phyloP scores from a whole-genome alignment of 2,888 invertebrate species.

The Pachydiplax longipennis region DNA sequence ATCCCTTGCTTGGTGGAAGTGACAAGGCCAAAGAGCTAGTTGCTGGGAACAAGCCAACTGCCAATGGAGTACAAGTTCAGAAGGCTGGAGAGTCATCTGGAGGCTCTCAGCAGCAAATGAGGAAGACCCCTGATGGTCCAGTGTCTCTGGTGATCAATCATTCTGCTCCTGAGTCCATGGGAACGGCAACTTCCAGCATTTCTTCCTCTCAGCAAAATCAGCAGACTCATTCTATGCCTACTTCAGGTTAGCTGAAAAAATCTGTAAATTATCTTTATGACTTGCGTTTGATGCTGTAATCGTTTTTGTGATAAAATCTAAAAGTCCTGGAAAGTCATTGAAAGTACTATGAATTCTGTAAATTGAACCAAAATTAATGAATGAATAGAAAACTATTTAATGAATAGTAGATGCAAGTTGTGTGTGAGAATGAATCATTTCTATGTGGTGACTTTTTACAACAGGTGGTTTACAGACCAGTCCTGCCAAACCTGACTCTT shows the following conservation, averaged over 20 bases:
- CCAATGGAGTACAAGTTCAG: constrained; percentile 19
- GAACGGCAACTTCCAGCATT: background rate
- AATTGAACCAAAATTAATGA: too few relatives aligned
- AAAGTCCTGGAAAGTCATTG: too few relatives aligned
- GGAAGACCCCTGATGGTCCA: constrained; percentile 15
- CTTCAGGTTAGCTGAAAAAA: background rate
- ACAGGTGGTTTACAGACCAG: background rate
- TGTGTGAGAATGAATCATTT: background rate
- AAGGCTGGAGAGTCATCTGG: constrained; percentile 13
- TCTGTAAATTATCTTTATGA: too few relatives aligned
- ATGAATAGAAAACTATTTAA: too few relatives aligned
- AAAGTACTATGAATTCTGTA: too few relatives aligned
- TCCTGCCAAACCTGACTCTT: constrained; percentile 6
- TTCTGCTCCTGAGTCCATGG: background rate
- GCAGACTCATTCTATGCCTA: background rate
- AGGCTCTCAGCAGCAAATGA: background rate
- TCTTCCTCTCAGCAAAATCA: background rate
- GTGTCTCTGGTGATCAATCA: constrained; percentile 18
- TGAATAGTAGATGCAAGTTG: too few relatives aligned
- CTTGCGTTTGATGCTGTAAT: too few relatives aligned
- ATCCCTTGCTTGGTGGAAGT: background rate
- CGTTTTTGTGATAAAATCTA: too few relatives aligned
- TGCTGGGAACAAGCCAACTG: constrained; percentile 2
- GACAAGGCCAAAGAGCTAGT: constrained; percentile 20
- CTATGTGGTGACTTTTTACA: background rate